phyloP scores from a whole-genome alignment of 2,888 invertebrate species.

The Aphidoletes aphidimyza region DNA sequence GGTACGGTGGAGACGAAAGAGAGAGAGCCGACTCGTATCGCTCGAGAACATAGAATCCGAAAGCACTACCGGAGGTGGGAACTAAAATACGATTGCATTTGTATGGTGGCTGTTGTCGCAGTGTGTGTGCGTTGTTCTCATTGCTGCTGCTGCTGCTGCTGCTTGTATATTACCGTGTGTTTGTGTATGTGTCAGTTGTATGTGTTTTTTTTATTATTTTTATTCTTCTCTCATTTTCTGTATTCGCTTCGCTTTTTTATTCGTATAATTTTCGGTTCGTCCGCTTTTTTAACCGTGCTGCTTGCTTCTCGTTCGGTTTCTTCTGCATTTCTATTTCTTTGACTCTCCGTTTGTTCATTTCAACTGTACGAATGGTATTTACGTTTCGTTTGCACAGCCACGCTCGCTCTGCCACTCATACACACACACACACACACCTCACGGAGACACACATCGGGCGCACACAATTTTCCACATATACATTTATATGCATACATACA shows the following conservation, averaged over 20 bases:
- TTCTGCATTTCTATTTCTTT: conserved; percentile 50
- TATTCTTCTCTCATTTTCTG: neutral
- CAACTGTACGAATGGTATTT: conserved; percentile 56
- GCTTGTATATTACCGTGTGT: too few species aligned
- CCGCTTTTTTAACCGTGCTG: neutral
- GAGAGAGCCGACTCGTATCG: neutral
- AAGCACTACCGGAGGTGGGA: conserved; percentile 47
- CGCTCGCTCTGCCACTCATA: neutral
- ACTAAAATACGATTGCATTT: neutral
- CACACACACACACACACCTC: neutral
- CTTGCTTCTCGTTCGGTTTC: neutral
- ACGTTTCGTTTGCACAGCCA: conserved; percentile 52
- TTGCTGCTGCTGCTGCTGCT: neutral
- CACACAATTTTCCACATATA: neutral
- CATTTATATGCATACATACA: conserved; percentile 1
- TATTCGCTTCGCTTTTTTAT: neutral
- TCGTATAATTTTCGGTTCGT: neutral
- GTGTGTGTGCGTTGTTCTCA: neutral
- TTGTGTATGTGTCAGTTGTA: neutral
- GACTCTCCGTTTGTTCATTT: conserved; percentile 55
- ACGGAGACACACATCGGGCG: neutral
- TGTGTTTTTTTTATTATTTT: neutral
- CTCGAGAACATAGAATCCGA: neutral
- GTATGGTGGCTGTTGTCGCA: neutral
- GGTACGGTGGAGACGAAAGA: neutral